Evolutionary conservation across 2,113 vertebrate genomes (phyloP).

Genomic region (Pollimyrus isidori): DNA sequence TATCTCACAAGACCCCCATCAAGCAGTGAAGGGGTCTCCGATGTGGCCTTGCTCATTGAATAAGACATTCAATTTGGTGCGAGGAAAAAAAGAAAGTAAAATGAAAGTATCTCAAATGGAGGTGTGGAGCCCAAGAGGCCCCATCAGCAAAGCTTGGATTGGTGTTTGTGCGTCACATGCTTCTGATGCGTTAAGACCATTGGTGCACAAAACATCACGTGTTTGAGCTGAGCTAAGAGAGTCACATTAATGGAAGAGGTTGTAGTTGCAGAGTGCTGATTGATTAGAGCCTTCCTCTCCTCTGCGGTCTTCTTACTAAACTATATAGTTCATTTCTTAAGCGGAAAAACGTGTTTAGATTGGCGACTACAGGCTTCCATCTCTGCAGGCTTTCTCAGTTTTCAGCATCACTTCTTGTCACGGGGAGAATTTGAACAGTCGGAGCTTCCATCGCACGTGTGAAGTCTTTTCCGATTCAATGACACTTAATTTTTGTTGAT

Average conservation of each 20-base stretch:
- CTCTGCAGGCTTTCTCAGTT: neutral
- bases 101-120: neutral
- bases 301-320: neutral
- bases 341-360: neutral
- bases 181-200: neutral
- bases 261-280: neutral
- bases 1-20: neutral
- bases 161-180: neutral
- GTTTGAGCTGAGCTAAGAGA: neutral
- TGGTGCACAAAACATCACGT: neutral
- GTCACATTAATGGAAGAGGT: neutral
- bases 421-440: neutral
- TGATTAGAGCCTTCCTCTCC: neutral
- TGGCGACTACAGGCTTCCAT: neutral
- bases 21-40: neutral
- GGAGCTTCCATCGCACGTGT: neutral
- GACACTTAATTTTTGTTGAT: neutral
- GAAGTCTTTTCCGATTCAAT: neutral
- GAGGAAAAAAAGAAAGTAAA: neutral
- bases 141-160: neutral
- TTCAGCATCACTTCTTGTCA: neutral
- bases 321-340: neutral
- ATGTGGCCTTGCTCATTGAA: neutral
- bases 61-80: neutral
- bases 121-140: neutral